Base-by-base conservation (phyloP, 2,888 invertebrate species). In the Patella ulyssiponensis region DNA sequence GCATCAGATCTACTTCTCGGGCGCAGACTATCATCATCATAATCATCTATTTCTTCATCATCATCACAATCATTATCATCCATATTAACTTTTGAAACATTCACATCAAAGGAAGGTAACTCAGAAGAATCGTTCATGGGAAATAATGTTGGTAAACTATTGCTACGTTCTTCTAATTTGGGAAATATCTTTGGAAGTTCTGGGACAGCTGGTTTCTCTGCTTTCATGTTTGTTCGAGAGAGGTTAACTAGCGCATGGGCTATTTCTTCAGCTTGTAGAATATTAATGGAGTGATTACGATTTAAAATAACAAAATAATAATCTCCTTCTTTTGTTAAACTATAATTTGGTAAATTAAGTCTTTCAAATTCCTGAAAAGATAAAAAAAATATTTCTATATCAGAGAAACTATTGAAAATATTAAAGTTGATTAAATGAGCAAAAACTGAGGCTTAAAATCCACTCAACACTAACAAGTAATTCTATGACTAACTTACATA, bases 221-320 rank as follows among this genome's bases (percentile, higher is more conserved):
- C 17, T 58, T 58, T 54, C 9, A 33, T 64, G 11, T 56, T 23
- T 17, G 52, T 52, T 20, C 71, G 74, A 52, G 75, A 81, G n/a
- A 83, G 79, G 27, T 82, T 80, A 11, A 75, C 79, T 53, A 90
- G 81, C 3, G 87, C 87, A 14, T 83, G 81, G 75, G 83, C 86
- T 23, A 88, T 79, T 14, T 86, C 88, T 58, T 84, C 80, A 12
- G 86, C 85, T 78, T 88, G 86, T 53, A 77, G 69, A 33, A 80
- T 71, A 78, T 77, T 84, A 74, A 84, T 83, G 53, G 80, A 80
- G 20, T 83, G 80, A 14, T 84, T 80, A 70, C 86, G 82, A 77
- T 86, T 86, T 54, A 85, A 81, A 1, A 93, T 92, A 71, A 95
- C 90, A 88, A 94, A 95, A 90, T 94, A 95, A 80, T 93, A 93